Conservation (phyloP, 2,113 vertebrate genomes). For the Hirundichthys speculiger region DNA sequence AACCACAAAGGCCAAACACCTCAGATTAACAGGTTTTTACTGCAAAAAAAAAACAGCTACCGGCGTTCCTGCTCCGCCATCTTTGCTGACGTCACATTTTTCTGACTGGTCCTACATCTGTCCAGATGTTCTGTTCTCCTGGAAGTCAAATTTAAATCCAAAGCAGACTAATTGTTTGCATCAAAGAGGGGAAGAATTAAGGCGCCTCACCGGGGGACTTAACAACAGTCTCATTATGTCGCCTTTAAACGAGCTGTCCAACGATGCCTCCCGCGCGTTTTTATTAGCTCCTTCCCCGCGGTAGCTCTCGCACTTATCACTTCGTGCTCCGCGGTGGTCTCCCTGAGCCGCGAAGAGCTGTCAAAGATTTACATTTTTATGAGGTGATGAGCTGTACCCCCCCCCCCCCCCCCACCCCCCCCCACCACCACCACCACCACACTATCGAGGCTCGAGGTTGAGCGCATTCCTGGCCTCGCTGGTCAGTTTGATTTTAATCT, state of each 20-base stretch:
- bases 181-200: background rate
- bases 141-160: too few relatives aligned
- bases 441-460: conserved; percentile 51
- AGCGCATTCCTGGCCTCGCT: conserved; percentile 58
- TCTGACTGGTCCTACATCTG: too few relatives aligned
- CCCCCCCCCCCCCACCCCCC: too few relatives aligned
- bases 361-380: conserved; percentile 19
- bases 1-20: too few relatives aligned
- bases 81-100: too few relatives aligned
- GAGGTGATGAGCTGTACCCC: conserved; percentile 39
- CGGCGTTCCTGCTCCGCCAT: too few relatives aligned
- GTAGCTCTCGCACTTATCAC: background rate
- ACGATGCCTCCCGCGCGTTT: background rate
- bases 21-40: too few relatives aligned
- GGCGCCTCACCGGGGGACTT: too few relatives aligned
- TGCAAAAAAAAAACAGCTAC: too few relatives aligned
- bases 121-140: too few relatives aligned
- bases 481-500: conserved; percentile 60
- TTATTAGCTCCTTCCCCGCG: background rate
- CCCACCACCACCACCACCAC: too few relatives aligned
- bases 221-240: background rate
- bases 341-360: background rate
- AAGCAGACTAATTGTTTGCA: too few relatives aligned
- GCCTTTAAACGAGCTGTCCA: background rate
- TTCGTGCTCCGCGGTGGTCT: conserved; percentile 21